Percentiles rank a stretch among this genome's conserved stretches.
Conservation (phyloP, 1,140 invertebrate species). For the Papilio machaon region DNA sequence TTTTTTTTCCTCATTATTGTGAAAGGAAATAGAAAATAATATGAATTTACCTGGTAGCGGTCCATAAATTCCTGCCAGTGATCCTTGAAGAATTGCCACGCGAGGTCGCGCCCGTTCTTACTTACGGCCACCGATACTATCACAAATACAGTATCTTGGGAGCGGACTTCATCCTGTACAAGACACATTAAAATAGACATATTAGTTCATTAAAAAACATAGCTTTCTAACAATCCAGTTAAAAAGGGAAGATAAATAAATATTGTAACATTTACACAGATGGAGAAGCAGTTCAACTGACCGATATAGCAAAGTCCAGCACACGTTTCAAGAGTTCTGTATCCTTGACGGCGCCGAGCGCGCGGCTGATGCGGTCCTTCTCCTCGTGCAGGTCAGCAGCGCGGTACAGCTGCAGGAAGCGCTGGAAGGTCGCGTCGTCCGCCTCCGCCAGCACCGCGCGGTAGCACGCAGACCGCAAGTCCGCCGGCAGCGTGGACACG, state of each 20-base stretch:
- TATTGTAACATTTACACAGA: neutral
- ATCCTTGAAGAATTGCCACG: conserved; percentile 96
- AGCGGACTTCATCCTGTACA: conserved; percentile 92
- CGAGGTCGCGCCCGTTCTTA: conserved; percentile 89
- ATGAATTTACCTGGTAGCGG: conserved; percentile 86
- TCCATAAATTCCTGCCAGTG: conserved; percentile 89
- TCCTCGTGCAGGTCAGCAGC: conserved; percentile 95
- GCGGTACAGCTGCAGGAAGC: conserved; percentile 92
- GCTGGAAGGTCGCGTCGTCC: conserved; percentile 87
- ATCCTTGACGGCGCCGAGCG: conserved; percentile 90
- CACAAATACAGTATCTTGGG: conserved; percentile 95
- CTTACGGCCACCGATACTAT: conserved; percentile 92
- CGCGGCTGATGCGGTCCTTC: conserved; percentile 92
- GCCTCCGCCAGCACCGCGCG: conserved; percentile 90
- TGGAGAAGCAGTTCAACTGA: conserved; percentile 56
- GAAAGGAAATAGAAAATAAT: neutral
- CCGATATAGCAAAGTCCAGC: conserved; percentile 94
- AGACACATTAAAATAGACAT: conserved; percentile 28
- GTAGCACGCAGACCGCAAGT: conserved; percentile 94
- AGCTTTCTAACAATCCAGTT: too few relatives aligned
- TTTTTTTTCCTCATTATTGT: neutral
- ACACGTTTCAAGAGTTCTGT: conserved; percentile 87
- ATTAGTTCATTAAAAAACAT: neutral
- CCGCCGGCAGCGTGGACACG: conserved; percentile 88
- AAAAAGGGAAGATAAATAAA: conserved; percentile 1